These are phyloP conservation scores for Nasonovia ribisnigri DNA, from an alignment of 2,888 invertebrate genomes.

Conservation along the genomic window DNA sequence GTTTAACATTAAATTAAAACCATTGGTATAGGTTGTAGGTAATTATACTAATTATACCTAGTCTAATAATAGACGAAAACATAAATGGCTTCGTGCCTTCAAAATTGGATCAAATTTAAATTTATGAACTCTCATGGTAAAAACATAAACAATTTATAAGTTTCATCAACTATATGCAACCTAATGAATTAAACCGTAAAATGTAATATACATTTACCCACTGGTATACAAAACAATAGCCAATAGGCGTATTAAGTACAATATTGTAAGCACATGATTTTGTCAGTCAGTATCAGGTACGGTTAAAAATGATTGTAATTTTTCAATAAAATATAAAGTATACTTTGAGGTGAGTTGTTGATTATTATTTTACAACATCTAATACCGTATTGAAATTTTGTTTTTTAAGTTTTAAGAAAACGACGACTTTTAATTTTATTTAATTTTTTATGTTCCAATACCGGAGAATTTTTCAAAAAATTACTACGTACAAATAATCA, in stretches of 20 bases:
- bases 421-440: not conserved
- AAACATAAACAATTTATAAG: not conserved
- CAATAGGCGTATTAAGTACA: not conserved
- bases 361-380: too few relatives aligned
- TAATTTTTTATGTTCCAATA: not conserved
- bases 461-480: not conserved
- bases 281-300: not conserved
- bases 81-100: not conserved
- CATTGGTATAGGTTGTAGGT: not conserved
- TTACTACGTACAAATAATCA: not conserved
- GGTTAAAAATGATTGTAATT: not conserved
- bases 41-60: not conserved
- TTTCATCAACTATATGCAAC: too few relatives aligned
- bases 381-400: not conserved
- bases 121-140: not conserved
- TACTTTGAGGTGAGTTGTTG: not conserved
- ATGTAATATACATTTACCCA: not conserved
- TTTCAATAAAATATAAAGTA: not conserved
- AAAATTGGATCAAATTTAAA: not conserved
- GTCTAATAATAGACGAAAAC: not conserved
- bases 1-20: too few relatives aligned
- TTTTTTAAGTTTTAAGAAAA: not conserved
- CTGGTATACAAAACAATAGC: too few relatives aligned
- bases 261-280: not conserved
- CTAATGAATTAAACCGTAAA: not conserved